Base-by-base conservation (phyloP, 1,140 invertebrate genomes). In the Brachionus rotundiformis region DNA sequence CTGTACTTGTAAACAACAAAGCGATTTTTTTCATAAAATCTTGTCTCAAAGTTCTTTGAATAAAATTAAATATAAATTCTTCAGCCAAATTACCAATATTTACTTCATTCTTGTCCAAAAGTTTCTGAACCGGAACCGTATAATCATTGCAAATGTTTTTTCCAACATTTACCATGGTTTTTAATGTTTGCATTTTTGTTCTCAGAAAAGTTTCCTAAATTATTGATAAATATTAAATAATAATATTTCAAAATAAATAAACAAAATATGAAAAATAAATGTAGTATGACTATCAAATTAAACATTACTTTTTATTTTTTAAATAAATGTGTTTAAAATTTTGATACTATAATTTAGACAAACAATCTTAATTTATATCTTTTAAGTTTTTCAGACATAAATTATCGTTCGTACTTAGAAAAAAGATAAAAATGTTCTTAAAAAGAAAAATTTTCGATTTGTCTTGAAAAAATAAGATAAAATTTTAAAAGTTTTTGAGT, bases 111-210 rank as follows among this genome's bases (percentile, higher is more conserved):
- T 54, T 59, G 2, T 79, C 76, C 10, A 79, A 6, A 3, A 7
- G 13, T 79, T 79, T 54, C 8, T 27, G 54, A 3, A 79, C 76
- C 36, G 76, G 76, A 3, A 79, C 76, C 1, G 44, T 25, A 1
- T 31, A 63, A 39, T 79, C 76, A 59, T 61, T 79, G 19, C 29
- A 79, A 59, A 54, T 79, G 4, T 79, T 79, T 23, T 36, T 79
- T 8, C 76, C 76, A 16, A 79, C 33, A 39, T 79, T 79, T 0
- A 79, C 47, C 59, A 79, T 59, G 2, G 76, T 79, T 63, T 79
- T 79, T 3, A 79, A 79, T 10, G 76, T 39, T 63, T 19, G 16
- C 76, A 79, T 79, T 63, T n/a, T 33, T 59, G 19, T 25, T 16
- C 19, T 16, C 0, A 16, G 3, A 49, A 2, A 49, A 49, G 16